A percentile compares a stretch with the other conserved stretches of the same genome.
phyloP scores from a whole-genome alignment of 1,140 invertebrate genomes.

The Aphelenchoides fujianensis region DNA sequence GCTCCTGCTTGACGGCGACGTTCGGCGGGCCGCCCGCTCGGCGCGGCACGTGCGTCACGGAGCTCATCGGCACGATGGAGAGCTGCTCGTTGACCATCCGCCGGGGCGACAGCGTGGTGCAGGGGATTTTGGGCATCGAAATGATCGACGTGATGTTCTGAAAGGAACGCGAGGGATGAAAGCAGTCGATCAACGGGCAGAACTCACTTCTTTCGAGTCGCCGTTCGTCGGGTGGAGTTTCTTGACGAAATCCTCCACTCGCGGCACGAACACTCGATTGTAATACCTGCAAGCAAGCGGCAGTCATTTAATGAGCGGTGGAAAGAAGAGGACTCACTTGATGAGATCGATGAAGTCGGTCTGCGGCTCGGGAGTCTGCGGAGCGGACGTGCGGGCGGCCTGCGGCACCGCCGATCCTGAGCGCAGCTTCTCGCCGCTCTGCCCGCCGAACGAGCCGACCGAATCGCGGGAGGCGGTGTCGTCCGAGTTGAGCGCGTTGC shows the following conservation, averaged over 20 bases:
- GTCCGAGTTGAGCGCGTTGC: conserved; percentile 17
- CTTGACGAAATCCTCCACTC: conserved; percentile 55
- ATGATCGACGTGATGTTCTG: conserved; percentile 40
- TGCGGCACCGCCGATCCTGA: conserved; percentile 39
- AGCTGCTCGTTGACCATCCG: conserved; percentile 40
- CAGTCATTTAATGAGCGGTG: no score
- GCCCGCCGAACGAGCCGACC: conserved; percentile 15
- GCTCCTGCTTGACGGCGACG: not conserved
- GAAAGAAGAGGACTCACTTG: no score
- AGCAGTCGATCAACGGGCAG: conserved; percentile 1
- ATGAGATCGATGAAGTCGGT: conserved; percentile 50
- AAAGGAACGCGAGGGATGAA: conserved; percentile 19
- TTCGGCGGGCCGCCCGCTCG: not conserved
- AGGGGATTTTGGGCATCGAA: conserved; percentile 40
- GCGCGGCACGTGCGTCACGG: conserved; percentile 10
- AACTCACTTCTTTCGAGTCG: conserved; percentile 49
- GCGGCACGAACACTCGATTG: conserved; percentile 50
- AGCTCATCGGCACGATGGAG: conserved; percentile 34
- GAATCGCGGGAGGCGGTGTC: conserved; percentile 55
- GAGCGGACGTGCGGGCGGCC: conserved; percentile 29
- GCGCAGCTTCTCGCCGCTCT: conserved; percentile 13
- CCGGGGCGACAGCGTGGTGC: conserved; percentile 48
- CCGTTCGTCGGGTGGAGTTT: conserved; percentile 35
- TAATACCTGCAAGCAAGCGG: no score
- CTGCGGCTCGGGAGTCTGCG: conserved; percentile 49